These are phyloP conservation scores for Eueremaeus valkanovi DNA, from an alignment of 2,888 invertebrate genomes.

Conservation along the genomic window DNA sequence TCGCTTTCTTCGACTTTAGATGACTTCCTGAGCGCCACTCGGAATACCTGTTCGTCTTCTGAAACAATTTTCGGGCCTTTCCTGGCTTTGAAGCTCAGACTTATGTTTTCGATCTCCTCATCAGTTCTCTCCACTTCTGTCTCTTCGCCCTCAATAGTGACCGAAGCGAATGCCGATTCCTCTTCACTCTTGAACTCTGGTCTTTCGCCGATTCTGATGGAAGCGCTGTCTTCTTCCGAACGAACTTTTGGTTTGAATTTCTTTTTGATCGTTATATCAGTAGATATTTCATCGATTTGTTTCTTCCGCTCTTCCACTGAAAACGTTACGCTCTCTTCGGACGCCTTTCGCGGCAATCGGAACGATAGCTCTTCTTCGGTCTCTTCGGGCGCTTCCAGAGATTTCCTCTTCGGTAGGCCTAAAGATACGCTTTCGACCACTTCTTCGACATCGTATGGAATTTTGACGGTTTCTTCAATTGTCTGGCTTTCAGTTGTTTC, in stretches of 20 bases:
- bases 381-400: too few relatives aligned
- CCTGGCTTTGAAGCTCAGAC: constrained; percentile 41
- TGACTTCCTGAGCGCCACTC: constrained; percentile 47
- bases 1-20: constrained; percentile 40
- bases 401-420: constrained; percentile 10
- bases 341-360: constrained; percentile 15
- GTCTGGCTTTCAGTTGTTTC: constrained; percentile 40
- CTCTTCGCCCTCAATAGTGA: neutral
- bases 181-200: neutral
- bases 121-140: neutral
- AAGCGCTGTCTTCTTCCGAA: neutral
- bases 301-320: constrained; percentile 22
- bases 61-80: constrained; percentile 9
- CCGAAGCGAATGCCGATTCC: neutral
- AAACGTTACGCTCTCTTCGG: constrained; percentile 16
- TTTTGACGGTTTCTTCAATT: constrained; percentile 38
- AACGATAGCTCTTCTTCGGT: constrained; percentile 20
- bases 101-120: neutral
- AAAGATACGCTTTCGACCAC: neutral
- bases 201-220: neutral
- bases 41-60: constrained; percentile 41
- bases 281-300: constrained; percentile 6
- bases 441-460: neutral
- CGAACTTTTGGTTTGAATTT: constrained; percentile 46
- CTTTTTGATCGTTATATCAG: constrained; percentile 45